phyloP scores from a whole-genome alignment of 2,888 invertebrate genomes.

The Arrhopalites spinosus region DNA sequence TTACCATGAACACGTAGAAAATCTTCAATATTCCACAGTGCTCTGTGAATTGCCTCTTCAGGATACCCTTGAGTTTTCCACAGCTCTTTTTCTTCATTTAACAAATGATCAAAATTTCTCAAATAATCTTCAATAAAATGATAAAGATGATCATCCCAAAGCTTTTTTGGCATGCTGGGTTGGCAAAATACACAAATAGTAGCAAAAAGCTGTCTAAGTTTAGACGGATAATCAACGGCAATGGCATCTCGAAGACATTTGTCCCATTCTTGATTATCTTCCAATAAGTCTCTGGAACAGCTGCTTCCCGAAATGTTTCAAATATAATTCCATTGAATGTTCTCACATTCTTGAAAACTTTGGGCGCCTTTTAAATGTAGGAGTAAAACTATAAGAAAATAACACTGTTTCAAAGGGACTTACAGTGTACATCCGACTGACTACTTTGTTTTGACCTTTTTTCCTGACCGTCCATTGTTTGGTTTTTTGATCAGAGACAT shows the following conservation, averaged over 20 bases:
- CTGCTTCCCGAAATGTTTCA: conserved; percentile 39
- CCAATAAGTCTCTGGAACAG: conserved; percentile 39
- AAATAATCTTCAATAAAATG: neutral
- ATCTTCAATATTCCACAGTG: too few relatives aligned
- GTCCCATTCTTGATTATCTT: conserved; percentile 56
- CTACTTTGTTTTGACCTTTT: conserved; percentile 48
- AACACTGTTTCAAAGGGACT: conserved; percentile 55
- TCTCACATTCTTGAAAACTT: conserved; percentile 6
- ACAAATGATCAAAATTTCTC: neutral
- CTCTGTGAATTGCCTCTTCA: too few relatives aligned
- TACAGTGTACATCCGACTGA: conserved; percentile 56
- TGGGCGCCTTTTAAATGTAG: conserved; percentile 56
- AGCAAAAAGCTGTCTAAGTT: neutral
- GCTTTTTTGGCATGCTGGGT: neutral
- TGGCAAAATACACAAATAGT: neutral
- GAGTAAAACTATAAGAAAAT: conserved; percentile 56
- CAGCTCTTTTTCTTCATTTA: too few relatives aligned
- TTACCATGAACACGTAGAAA: too few relatives aligned
- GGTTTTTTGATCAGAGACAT: neutral
- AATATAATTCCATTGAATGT: neutral
- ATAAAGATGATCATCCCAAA: neutral
- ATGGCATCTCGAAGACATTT: conserved; percentile 52
- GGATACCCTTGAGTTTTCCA: too few relatives aligned
- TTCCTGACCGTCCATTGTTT: conserved; percentile 31
- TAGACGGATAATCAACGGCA: neutral